phyloP scores from a whole-genome alignment of 2,113 vertebrate species.

The Sarotherodon lohbergeri region DNA sequence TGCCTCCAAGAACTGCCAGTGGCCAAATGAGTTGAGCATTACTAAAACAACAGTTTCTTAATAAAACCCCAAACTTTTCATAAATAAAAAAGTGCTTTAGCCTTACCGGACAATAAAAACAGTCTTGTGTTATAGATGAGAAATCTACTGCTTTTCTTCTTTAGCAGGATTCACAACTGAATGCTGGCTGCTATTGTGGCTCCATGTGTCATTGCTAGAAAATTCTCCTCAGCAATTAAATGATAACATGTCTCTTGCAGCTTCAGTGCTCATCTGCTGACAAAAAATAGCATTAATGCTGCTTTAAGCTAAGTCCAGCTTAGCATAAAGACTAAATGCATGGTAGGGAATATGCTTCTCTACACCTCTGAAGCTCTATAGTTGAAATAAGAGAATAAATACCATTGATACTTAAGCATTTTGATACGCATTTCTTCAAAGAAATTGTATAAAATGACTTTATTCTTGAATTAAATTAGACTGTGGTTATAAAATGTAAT shows the following conservation, averaged over 20 bases:
- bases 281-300: neutral
- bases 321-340: neutral
- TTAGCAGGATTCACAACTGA: neutral
- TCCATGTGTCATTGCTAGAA: neutral
- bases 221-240: neutral
- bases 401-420: neutral
- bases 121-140: neutral
- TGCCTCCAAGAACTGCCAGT: neutral
- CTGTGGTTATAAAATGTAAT: neutral
- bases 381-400: neutral
- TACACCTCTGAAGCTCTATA: neutral
- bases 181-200: neutral
- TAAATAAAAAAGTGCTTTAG: neutral
- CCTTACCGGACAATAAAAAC: fast-evolving
- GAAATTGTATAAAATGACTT: neutral
- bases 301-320: neutral
- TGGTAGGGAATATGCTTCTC: neutral
- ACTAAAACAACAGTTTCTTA: neutral
- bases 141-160: neutral
- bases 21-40: neutral
- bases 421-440: neutral
- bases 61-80: neutral
- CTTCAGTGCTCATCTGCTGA: neutral
- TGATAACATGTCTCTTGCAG: neutral
- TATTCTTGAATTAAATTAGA: neutral